Base-by-base conservation (phyloP, 2,888 invertebrate species). In the Brassicogethes aeneus region DNA sequence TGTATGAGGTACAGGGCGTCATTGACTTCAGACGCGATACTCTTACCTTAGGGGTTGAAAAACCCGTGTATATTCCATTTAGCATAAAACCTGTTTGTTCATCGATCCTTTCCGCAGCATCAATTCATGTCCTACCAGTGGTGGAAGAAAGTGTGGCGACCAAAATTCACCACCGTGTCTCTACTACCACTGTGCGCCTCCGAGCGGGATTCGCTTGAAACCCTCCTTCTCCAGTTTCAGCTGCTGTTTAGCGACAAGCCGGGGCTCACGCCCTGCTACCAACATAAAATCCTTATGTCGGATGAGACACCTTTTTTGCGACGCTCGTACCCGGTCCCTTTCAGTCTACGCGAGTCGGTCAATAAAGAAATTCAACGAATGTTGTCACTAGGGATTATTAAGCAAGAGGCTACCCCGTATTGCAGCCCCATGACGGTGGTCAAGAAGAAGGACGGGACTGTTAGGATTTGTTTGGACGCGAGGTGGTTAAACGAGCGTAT, bases 401-500 rank as follows among this genome's bases (percentile, higher is more conserved):
- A 54, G 42, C 29, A 56, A 35, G 54, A 55, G 7, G 41, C 43
- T 3, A 57, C 57, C 16, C 46, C 51, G 1, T 61, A 53, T 43
- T 50, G 55, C n/a, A 61, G 59, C 34, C 62, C 60, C 0, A 36
- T 61, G 13, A 51, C 56, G 2, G 52, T 55, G 3, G 53, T 54
- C 0, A 30, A 45, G 16, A 62, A 60, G 39, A 59, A 53, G n/a
- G 32, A 61, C 38, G 56, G 55, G 1, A 40, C 46, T 5, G 41
- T 61, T 2, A 43, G 62, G 3, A 46, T 62, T 15, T 57, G 60
- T 42, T 39, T 60, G 13, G 60, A 62, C 43, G 60, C 60, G 0
- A 31, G 62, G 7, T 48, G 43, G 34, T 31, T 61, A n/a, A n/a
- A n/a, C n/a, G n/a, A n/a, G n/a, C n/a, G n/a, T n/a, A n/a, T n/a